Conservation (phyloP, 2,888 invertebrate species). For the Slavum lentiscoides region DNA sequence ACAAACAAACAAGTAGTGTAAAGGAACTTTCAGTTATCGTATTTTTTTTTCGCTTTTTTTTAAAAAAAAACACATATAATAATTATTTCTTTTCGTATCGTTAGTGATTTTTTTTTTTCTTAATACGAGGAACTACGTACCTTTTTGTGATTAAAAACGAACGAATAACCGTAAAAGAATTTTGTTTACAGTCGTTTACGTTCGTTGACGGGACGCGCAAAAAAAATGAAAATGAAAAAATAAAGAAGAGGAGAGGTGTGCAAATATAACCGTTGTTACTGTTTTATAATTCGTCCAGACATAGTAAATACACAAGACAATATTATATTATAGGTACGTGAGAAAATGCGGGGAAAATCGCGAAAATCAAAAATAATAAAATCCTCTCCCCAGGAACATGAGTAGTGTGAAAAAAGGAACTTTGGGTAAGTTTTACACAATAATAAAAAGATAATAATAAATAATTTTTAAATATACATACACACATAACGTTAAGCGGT, state of each 20-base stretch:
- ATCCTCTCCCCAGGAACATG: constrained; percentile 48
- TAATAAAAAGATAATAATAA: constrained; percentile 10
- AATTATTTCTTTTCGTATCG: constrained; percentile 24
- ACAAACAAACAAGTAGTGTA: constrained; percentile 50
- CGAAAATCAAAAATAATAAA: constrained; percentile 6
- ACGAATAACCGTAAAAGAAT: constrained; percentile 1
- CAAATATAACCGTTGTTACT: not conserved
- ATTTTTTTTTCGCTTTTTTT: constrained; percentile 35
- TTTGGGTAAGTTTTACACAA: constrained; percentile 47
- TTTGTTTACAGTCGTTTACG: not conserved
- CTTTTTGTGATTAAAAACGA: constrained; percentile 25
- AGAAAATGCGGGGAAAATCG: constrained; percentile 2
- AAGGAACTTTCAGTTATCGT: constrained; percentile 52
- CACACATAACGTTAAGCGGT: not conserved
- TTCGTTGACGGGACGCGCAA: constrained; percentile 1
- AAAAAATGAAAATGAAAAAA: not conserved
- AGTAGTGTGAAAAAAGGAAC: constrained; percentile 50
- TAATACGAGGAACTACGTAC: constrained; percentile 51
- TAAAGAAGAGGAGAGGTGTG: constrained; percentile 20
- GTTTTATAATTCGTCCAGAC: too few species aligned
- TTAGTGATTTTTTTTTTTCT: constrained; percentile 11
- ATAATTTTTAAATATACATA: constrained; percentile 18
- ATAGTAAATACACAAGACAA: too few species aligned
- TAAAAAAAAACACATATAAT: constrained; percentile 19
- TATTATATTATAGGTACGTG: too few species aligned